These are phyloP conservation scores for Okapia johnstoni DNA, from an alignment of 2,113 vertebrate species.

Conservation along the genomic window DNA sequence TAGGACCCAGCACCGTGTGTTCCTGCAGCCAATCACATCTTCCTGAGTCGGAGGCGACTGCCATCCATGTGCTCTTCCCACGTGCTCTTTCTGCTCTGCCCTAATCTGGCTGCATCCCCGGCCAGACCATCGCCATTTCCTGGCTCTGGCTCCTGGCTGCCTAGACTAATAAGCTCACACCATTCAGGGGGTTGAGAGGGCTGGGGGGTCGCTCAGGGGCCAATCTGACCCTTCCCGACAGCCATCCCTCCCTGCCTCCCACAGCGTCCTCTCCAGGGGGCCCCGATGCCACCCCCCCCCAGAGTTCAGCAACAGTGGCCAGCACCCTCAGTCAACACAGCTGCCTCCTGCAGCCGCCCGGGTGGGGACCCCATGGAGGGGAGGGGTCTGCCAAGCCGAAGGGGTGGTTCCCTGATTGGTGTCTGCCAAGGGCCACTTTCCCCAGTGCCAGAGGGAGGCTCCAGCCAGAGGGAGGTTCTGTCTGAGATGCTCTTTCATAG, in stretches of 20 bases:
- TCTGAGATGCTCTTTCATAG: not conserved
- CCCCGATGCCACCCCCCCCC: too few relatives aligned
- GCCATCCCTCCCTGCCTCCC: not conserved
- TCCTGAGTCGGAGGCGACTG: not conserved
- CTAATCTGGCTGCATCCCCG: not conserved
- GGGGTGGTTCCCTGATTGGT: not conserved
- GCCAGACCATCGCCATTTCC: not conserved
- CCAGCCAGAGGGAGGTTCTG: not conserved
- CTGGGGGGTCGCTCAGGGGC: fast-evolving
- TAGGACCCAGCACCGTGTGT: not conserved
- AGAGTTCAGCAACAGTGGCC: not conserved
- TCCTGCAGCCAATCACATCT: not conserved
- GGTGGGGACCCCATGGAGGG: not conserved
- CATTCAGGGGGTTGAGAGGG: not conserved
- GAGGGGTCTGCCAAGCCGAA: not conserved
- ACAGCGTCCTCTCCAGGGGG: not conserved
- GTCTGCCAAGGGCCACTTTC: not conserved
- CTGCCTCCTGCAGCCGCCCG: not conserved
- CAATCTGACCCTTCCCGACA: not conserved
- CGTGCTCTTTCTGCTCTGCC: not conserved
- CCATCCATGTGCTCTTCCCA: fast-evolving
- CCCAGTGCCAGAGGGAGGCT: not conserved
- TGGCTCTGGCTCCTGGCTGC: not conserved
- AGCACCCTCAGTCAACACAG: not conserved
- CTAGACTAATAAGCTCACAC: not conserved